Conservation (phyloP, 1,140 invertebrate genomes). For the Lithobius niger region DNA sequence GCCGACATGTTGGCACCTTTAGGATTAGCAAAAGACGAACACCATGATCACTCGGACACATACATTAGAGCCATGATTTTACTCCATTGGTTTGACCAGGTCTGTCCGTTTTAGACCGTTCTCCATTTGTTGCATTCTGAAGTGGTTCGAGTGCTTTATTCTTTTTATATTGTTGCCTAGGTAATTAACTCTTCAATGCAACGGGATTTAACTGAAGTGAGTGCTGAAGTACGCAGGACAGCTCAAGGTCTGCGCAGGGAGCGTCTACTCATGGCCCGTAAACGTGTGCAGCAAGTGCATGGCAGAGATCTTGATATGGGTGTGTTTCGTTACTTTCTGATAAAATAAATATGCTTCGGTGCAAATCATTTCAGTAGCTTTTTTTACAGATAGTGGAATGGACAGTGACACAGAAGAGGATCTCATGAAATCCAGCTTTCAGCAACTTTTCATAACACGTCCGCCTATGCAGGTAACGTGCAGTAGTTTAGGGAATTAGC, state of each 20-base stretch:
- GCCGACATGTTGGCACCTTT: neutral
- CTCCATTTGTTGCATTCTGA: neutral
- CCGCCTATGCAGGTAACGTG: too few species aligned
- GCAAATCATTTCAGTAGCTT: too few species aligned
- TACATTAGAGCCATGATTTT: conserved; percentile 2
- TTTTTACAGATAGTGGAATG: conserved; percentile 6
- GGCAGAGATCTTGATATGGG: neutral
- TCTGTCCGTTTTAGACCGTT: neutral
- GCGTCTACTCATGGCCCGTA: neutral
- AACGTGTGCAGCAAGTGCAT: conserved; percentile 1
- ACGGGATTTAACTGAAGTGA: conserved; percentile 7
- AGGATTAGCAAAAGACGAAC: neutral
- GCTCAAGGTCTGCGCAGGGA: conserved; percentile 1
- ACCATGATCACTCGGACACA: conserved; percentile 4
- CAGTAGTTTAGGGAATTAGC: too few species aligned
- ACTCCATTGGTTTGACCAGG: conserved; percentile 4
- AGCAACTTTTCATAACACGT: too few species aligned
- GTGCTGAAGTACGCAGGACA: conserved; percentile 11
- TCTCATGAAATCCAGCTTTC: too few species aligned
- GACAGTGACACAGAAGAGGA: conserved; percentile 7
- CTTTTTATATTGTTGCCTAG: neutral
- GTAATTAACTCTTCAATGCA: conserved; percentile 8
- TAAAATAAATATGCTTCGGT: too few species aligned
- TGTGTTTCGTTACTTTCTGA: neutral
- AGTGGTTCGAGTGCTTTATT: too few species aligned